Base-by-base conservation (phyloP, 2,113 vertebrate species). In the Astur gentilis region DNA sequence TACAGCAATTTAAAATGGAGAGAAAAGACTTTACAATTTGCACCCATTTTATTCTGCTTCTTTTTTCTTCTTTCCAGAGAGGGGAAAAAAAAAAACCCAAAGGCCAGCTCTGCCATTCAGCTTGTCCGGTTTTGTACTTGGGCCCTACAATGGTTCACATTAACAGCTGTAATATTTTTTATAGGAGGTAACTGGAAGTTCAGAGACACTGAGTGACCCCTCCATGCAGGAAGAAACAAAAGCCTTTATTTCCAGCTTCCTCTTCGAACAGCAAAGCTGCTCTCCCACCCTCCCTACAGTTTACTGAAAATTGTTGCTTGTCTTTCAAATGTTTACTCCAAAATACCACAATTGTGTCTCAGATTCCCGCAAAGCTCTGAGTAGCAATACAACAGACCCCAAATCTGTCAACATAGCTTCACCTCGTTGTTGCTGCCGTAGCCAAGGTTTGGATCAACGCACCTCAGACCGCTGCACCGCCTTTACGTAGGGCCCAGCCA, bases 141-240 rank as follows among this genome's bases (percentile, higher is more conserved):
- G 66, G 40, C 70, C 87, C 22, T 58, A 83, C 78, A 90, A 31
- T 89, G 58, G 49, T 42, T 83, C 83, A 27, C 67, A 83, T 88
- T 94, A 90, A 81, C 45, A 81, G 64, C 54, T 81, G 67, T 50
- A 92, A 83, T 90, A 70, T 50, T 90, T 96, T 96, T 93, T 89
- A 94, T 42, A 73, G 78, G 49, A 85, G 78, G 89, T 70, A 95
- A 77, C 81, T 95, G 81, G 73, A 89, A 96, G 87, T 93, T 97
- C 77, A 95, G 79, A 94, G 70, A 89, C 72, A 79, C 76, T 61
- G 66, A 76, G 73, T 38, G 31, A 95, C 78, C 83, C 85, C 73
- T 85, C 77, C 62, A 70, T 1, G 13, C 45, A 93, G 66, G 57
- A 94, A 58, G 70, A 91, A 96, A 95, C 95, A 95, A 94, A 95